Base-by-base conservation (phyloP, 2,888 invertebrate species). In the Lepidocyrtinus sp. region DNA sequence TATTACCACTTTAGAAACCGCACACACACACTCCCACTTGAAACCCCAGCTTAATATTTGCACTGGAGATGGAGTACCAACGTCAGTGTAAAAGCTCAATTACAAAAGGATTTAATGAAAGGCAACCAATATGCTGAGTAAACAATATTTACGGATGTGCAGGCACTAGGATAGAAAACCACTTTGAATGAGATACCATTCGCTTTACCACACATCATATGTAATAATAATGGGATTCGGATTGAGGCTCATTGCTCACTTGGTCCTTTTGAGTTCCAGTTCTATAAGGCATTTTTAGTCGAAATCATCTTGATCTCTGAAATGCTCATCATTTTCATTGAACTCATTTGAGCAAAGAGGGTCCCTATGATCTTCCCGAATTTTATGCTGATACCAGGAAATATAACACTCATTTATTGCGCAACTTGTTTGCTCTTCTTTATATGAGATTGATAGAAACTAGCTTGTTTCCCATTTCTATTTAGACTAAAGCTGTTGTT, bases 61-160 rank as follows among this genome's bases (percentile, higher is more conserved):
- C 55, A 55, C 55, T 55, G 55, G n/a, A 55, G 55, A 55, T 55
- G 55, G 55, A 55, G 55, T 55, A 55, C 55, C 55, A 55, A 2
- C 55, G 17, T 55, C 55, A 55, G 55, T 15, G 17, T 55, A 55
- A 55, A 55, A 71, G 76, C 76, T 76, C 76, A 76, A 76, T 76
- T 76, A 76, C 65, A 65, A 61, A 64, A 70, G 71, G 76, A 76
- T 76, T 76, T 76, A 76, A 76, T 76, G 76, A 76, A 76, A 76
- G 76, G 71, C 64, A 76, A 64, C 50, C 75, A 76, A 75, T 76
- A 63, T 76, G 76, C 76, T 76, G 76, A 70, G 70, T 63, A 76
- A 76, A 76, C 76, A 76, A 71, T 76, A 64, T 76, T 55, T 55
- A 55, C 19, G 67, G 67, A 46, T 67, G 55, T 55, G 17, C 15